A percentile compares a stretch with the other conserved stretches of the same genome.
Evolutionary conservation across 2,888 invertebrate genomes (phyloP).

Genomic region (Busseola fusca): DNA sequence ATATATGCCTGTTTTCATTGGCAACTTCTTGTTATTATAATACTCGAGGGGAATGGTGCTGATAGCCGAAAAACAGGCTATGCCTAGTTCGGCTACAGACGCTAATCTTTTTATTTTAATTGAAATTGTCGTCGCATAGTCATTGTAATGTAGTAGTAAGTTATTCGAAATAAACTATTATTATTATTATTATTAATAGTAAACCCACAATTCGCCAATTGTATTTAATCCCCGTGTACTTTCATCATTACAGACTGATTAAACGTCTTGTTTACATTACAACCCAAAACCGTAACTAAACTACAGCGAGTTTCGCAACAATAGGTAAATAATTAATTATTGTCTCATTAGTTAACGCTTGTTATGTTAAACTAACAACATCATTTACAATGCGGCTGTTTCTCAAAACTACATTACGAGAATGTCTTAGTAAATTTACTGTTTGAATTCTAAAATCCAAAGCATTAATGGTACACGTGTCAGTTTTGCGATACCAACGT

Average conservation of each 20-base stretch:
- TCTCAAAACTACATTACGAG: neutral
- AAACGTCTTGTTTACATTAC: neutral
- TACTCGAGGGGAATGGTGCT: no score
- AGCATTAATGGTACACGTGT: slow-evolving; percentile 7
- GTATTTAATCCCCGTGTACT: neutral
- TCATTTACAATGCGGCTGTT: neutral
- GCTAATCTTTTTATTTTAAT: no score
- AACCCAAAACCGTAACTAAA: neutral
- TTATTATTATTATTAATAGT: no score
- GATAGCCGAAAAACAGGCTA: no score
- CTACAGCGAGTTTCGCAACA: neutral
- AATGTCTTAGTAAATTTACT: neutral
- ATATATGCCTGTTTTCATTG: no score
- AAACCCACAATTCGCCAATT: neutral
- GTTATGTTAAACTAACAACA: neutral
- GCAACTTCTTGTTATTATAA: no score
- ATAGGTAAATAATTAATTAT: neutral
- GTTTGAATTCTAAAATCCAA: slow-evolving; percentile 10
- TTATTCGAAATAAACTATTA: no score
- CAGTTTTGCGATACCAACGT: slow-evolving; percentile 22
- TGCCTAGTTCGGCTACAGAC: no score
- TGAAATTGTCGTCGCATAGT: no score
- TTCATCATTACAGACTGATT: neutral
- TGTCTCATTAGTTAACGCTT: neutral
- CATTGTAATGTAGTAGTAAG: no score